Evolutionary conservation across 1,140 invertebrate genomes (phyloP).

Genomic region (Anastrepha ludens): DNA sequence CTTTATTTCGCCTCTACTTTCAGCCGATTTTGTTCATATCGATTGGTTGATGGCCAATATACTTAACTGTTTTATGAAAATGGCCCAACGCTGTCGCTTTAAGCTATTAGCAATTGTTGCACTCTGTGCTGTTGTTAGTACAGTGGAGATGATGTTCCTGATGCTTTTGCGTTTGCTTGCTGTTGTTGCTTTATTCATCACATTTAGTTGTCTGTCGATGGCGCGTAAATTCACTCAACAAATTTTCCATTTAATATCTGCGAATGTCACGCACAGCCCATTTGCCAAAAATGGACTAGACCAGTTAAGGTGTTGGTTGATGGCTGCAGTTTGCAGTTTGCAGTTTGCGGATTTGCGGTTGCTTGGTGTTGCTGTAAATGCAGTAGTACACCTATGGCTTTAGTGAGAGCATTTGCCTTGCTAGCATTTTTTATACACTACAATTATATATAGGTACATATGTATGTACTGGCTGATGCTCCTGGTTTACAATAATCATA

Average conservation of each 20-base stretch:
- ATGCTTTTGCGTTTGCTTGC: background rate
- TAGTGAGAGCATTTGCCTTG: too few species aligned
- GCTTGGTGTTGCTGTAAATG: too few species aligned
- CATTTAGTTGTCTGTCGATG: background rate
- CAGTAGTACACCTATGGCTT: too few species aligned
- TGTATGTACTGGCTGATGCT: too few species aligned
- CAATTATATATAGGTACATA: too few species aligned
- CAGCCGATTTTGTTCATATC: background rate
- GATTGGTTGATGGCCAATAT: conserved; percentile 17
- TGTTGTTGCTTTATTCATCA: background rate
- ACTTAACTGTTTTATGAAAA: conserved; percentile 52
- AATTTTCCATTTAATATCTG: conserved; percentile 1
- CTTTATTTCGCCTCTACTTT: conserved; percentile 41
- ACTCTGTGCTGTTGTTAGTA: background rate
- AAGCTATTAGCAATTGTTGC: conserved; percentile 43
- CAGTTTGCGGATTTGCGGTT: background rate
- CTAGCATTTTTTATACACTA: too few species aligned
- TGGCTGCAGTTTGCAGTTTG: background rate
- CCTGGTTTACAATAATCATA: too few species aligned
- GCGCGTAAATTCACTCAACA: conserved; percentile 4
- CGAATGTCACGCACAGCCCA: background rate
- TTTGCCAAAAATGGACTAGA: background rate
- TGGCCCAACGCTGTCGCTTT: conserved; percentile 10
- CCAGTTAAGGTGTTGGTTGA: conserved; percentile 16
- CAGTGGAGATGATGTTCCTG: background rate